These are phyloP conservation scores for Clarias macrocephalus DNA, from an alignment of 2,113 vertebrate genomes.

Conservation along the genomic window DNA sequence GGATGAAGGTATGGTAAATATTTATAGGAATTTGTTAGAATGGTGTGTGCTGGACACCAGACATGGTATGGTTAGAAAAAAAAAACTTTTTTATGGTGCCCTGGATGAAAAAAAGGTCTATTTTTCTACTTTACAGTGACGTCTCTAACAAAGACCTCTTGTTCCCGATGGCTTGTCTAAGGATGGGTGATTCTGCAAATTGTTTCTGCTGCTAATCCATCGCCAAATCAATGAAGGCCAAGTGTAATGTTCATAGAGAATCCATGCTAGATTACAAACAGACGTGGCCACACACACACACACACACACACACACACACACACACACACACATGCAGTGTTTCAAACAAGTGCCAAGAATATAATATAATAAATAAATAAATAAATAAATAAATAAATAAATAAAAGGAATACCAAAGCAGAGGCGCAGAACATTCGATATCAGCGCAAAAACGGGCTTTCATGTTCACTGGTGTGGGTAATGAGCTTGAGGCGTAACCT, in stretches of 20 bases:
- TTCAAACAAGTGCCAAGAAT: constrained; percentile 25
- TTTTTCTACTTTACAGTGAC: not conserved
- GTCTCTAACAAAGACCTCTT: constrained; percentile 10
- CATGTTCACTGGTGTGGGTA: constrained; percentile 54
- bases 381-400: too few relatives aligned
- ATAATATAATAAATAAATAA: too few relatives aligned
- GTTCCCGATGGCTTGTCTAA: not conserved
- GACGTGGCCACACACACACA: constrained; percentile 18
- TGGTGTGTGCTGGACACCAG: not conserved
- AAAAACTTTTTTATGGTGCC: not conserved
- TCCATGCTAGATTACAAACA: constrained; percentile 37
- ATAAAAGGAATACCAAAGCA: constrained; percentile 19
- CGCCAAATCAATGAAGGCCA: constrained; percentile 24
- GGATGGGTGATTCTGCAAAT: constrained; percentile 15
- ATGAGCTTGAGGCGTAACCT: constrained; percentile 49
- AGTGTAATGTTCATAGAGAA: constrained; percentile 26
- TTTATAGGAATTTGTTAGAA: not conserved
- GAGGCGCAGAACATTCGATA: constrained; percentile 36
- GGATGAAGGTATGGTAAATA: not conserved
- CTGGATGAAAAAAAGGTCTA: not conserved
- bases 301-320: too few relatives aligned
- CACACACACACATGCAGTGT: not conserved
- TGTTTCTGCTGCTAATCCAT: not conserved
- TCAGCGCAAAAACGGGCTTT: constrained; percentile 47
- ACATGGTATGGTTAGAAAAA: not conserved